Base-by-base conservation (phyloP, 2,113 vertebrate genomes). In the Xiphias gladius region DNA sequence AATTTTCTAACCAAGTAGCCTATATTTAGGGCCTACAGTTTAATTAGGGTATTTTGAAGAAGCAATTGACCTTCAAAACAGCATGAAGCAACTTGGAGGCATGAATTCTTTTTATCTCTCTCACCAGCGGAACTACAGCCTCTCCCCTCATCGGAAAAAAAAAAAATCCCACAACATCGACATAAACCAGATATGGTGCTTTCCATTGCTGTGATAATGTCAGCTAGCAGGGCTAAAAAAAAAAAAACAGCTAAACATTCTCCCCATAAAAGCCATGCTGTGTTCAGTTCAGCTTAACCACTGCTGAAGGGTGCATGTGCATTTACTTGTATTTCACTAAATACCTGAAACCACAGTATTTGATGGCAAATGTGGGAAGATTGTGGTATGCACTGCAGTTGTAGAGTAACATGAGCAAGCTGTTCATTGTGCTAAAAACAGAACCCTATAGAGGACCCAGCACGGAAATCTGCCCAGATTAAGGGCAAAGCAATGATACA, bases 371-470 rank as follows among this genome's bases (percentile, higher is more conserved):
- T 87, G 90, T 88, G 87, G 87, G 80, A 58, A 88, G 68, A 83
- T 39, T 82, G 83, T 14, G 73, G 76, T 68, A 61, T 46, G 75
- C 28, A 24, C 39, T 55, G 0, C 68, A 83, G 71, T 82, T 57
- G 80, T 37, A 43, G 84, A 83, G 89, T 88, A 92, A 92, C 89
- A 85, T 65, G 88, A 92, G 86, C 83, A 86, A 89, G 88, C 91
- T 90, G 92, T 76, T 92, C 86, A 67, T 68, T 73, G 70, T 50
- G 76, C 90, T 89, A 87, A 92, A 91, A 88, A 86, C 88, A 92
- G 83, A 90, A 87, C 88, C 76, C 71, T 75, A 84, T 58, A 43
- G 69, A 67, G 24, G 78, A 67, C 73, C 76, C 64, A 2, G 75
- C 71, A 71, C 5, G 58, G 83, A 91, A 88, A 92, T 90, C 84